Percentiles rank a stretch among this genome's conserved stretches.
phyloP scores from a whole-genome alignment of 2,113 vertebrate species.

The Salvelinus alpinus region DNA sequence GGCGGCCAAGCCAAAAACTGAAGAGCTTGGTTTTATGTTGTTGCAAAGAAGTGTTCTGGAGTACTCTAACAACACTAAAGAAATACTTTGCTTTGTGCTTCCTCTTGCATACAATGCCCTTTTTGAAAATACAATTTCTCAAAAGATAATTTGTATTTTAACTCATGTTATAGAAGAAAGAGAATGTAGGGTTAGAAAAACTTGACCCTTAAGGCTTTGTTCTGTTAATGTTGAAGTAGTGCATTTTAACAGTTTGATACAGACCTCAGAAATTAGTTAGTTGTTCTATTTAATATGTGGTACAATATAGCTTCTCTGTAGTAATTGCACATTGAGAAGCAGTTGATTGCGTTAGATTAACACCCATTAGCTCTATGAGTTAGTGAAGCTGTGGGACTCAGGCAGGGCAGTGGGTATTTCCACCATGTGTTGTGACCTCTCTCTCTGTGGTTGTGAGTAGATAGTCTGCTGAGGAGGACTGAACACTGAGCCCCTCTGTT shows the following conservation, averaged over 20 bases:
- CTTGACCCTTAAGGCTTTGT: neutral
- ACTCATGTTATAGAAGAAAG: neutral
- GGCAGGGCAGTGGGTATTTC: neutral
- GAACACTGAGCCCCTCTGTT: conserved; percentile 60
- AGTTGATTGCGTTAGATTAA: neutral
- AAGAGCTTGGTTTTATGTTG: neutral
- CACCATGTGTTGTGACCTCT: conserved; percentile 37
- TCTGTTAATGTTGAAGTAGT: neutral
- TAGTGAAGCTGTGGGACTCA: neutral
- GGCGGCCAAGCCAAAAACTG: conserved; percentile 28
- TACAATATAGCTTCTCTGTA: no score
- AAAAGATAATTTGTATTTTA: no score
- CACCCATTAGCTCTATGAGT: neutral
- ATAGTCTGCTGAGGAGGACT: conserved; percentile 24
- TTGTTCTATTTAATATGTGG: neutral
- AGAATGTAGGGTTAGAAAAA: neutral
- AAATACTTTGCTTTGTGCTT: neutral
- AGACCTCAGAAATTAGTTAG: neutral
- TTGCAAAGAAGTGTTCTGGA: neutral
- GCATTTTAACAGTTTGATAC: neutral
- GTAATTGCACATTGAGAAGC: neutral
- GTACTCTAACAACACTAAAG: no score
- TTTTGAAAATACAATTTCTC: no score
- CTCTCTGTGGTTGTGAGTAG: conserved; percentile 39
- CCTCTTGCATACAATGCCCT: neutral